Evolutionary conservation across 2,888 invertebrate genomes (phyloP), one percentile per base, ranked within the genome.

Genomic region (Philonicus albiceps): DNA sequence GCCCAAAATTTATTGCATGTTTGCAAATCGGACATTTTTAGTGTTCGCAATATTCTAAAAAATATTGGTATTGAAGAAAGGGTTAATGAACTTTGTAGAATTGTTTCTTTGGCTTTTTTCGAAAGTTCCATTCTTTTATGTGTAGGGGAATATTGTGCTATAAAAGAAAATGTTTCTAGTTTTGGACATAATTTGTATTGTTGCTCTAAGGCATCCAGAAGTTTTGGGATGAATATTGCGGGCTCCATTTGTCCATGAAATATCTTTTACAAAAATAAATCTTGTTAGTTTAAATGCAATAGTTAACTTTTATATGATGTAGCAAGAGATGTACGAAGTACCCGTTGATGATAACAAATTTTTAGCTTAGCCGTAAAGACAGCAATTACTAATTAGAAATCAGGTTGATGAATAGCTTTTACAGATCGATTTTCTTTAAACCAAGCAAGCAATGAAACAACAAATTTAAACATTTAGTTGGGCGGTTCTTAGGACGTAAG

Each of bases 161-260:
- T 89, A 87, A 92, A 92, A 1, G 93, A 90, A 27, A 94, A 90
- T 7, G 93, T 89, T 87, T 93, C 93, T 0, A 93, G 90, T 0
- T 92, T 91, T 81, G 91, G 91, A 43, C 91, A 88, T 87, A 90
- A 89, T 83, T 91, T 89, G 31, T 93, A 89, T 64, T 92, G 89
- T 86, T 91, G 90, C 75, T 92, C 91, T 0, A 93, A 91, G 40
- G 91, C 91, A 81, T 91, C 89, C 74, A 93, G 92, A 0, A 94
- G 90, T 43, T 92, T 91, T 73, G 91, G 91, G 1, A 93, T 89
- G 2, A 94, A 88, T 3, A 90, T 89, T 1, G 93, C 93, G 2
- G 94, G 94, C 89, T 94, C 94, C 87, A 93, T 90, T 87, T 93
- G 93, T 86, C 91, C 93, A 89, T 93, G 91, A 89, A 93, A 93